phyloP scores from a whole-genome alignment of 2,113 vertebrate species.

The Oxygymnocypris stewartii region DNA sequence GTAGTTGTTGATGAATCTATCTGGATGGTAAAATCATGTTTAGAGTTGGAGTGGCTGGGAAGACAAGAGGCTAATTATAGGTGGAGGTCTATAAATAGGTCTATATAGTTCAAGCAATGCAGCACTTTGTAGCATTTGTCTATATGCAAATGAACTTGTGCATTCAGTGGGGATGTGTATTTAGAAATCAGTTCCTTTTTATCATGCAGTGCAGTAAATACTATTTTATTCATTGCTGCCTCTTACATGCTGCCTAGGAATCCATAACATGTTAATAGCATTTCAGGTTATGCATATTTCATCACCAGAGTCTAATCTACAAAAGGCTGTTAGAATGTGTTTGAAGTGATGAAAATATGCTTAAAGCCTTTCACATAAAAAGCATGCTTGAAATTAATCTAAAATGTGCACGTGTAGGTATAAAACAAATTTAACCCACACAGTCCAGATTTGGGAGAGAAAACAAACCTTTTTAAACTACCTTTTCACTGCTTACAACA shows the following conservation, averaged over 20 bases:
- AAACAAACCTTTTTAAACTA: neutral
- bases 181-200: neutral
- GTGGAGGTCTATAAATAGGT: too few relatives aligned
- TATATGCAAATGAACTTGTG: neutral
- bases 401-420: neutral
- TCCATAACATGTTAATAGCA: conserved; percentile 12
- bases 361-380: neutral
- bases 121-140: neutral
- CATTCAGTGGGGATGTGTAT: neutral
- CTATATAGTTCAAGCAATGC: neutral
- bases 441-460: neutral
- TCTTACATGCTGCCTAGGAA: neutral
- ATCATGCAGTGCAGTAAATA: neutral
- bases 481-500: neutral
- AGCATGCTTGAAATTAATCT: neutral
- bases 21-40: too few relatives aligned
- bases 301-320: conserved; percentile 2
- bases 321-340: conserved; percentile 8
- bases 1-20: too few relatives aligned
- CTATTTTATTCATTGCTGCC: neutral
- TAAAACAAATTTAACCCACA: neutral
- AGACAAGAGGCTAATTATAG: too few relatives aligned
- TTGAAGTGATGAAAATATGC: neutral
- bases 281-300: conserved; percentile 24
- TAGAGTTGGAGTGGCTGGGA: too few relatives aligned